Evolutionary conservation across 2,113 vertebrate genomes (phyloP).

Genomic region (Melanerpes aurifrons): DNA sequence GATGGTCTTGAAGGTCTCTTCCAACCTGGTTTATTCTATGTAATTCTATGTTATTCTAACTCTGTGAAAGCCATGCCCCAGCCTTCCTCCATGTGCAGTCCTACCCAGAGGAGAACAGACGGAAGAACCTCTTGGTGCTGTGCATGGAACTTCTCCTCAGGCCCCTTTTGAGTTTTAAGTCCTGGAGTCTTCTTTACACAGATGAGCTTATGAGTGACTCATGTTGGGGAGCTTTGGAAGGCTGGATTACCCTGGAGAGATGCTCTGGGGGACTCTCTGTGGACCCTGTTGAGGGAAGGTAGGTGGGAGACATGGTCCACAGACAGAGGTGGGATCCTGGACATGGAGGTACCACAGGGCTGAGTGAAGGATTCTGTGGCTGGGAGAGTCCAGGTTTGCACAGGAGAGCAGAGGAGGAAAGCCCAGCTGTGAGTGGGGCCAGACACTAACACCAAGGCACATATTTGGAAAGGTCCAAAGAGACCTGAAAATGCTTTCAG

Average conservation of each 20-base stretch:
- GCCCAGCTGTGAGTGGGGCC: not conserved
- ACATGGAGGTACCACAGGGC: fast-evolving
- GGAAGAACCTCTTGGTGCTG: not conserved
- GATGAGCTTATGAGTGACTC: not conserved
- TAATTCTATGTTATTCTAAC: too few species aligned
- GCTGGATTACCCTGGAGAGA: not conserved
- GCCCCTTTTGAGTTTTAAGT: not conserved
- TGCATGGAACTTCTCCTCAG: not conserved
- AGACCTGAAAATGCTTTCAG: constrained; percentile 1
- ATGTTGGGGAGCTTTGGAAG: fast-evolving
- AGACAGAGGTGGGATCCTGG: not conserved
- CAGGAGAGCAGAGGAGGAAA: not conserved
- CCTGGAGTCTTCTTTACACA: not conserved
- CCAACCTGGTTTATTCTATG: too few species aligned
- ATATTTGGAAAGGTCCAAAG: constrained; percentile 15
- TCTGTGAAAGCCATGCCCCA: not conserved
- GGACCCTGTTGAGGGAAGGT: not conserved
- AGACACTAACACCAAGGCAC: not conserved
- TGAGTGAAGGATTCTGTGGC: not conserved
- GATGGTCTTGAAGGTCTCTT: too few species aligned
- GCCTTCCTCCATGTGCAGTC: not conserved
- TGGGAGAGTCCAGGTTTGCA: not conserved
- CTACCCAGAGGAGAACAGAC: not conserved
- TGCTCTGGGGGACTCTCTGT: not conserved
- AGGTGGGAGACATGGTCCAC: not conserved